These are phyloP conservation scores for Melangyna quadrimaculata DNA, from an alignment of 2,888 invertebrate species.

Conservation along the genomic window DNA sequence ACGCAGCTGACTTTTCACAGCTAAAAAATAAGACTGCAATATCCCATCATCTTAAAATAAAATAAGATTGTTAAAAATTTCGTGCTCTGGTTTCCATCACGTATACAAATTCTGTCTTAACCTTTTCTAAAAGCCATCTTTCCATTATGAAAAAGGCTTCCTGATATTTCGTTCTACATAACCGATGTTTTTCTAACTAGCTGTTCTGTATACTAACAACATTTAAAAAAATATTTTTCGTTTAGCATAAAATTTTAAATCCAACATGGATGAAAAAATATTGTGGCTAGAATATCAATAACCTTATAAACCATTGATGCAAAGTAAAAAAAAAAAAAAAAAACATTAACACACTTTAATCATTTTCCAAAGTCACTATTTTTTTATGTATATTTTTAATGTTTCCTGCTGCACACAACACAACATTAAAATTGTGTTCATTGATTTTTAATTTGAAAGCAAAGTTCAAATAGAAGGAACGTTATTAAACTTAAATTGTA, in stretches of 20 bases:
- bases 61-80: no score
- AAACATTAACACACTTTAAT: neutral
- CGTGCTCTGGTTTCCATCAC: no score
- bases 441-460: neutral
- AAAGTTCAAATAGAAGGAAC: neutral
- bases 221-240: no score
- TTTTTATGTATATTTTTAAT: neutral
- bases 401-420: conserved; percentile 26
- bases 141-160: no score
- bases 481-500: conserved; percentile 3
- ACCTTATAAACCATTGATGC: neutral
- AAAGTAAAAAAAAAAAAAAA: neutral
- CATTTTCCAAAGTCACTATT: neutral
- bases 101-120: no score
- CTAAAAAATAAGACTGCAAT: no score
- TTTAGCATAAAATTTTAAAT: neutral
- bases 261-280: neutral
- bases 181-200: no score
- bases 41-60: no score
- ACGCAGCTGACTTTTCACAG: no score
- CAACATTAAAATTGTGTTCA: neutral
- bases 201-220: no score
- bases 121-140: no score
- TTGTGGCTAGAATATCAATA: neutral
- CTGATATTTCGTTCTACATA: no score